Evolutionary conservation across 2,113 vertebrate genomes (phyloP).

Genomic region (Antigone vipio): DNA sequence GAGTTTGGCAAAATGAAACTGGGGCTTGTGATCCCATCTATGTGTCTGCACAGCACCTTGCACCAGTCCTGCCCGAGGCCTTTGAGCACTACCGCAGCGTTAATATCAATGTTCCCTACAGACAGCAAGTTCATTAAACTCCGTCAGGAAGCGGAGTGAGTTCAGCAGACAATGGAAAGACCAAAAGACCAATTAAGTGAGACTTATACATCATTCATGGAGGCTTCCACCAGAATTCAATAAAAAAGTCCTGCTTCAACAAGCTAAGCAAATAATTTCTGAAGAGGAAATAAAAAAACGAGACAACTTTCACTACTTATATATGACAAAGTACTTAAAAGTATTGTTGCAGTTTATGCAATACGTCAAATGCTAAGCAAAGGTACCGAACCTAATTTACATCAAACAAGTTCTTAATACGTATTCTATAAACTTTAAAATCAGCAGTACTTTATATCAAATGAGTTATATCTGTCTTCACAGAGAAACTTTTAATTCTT

Average conservation of each 20-base stretch:
- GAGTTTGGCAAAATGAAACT: background rate
- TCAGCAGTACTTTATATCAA: background rate
- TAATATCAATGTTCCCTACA: background rate
- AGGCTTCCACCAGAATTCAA: background rate
- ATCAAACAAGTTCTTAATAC: background rate
- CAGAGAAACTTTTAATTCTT: background rate
- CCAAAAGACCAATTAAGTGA: constrained; percentile 7
- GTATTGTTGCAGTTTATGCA: background rate
- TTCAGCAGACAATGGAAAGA: constrained; percentile 4
- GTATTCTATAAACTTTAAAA: background rate
- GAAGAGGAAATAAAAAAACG: background rate
- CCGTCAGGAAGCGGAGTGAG: background rate
- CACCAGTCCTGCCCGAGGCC: background rate
- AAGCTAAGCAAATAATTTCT: background rate
- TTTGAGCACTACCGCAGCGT: background rate
- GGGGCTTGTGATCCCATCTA: background rate
- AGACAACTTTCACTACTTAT: background rate
- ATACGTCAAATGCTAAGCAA: background rate
- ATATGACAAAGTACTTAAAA: background rate
- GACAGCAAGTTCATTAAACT: constrained; percentile 23
- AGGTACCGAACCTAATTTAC: background rate
- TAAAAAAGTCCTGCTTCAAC: background rate
- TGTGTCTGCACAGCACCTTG: background rate
- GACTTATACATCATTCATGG: background rate
- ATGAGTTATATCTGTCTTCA: background rate